Base-by-base conservation (phyloP, 2,797 vertebrate species). In the Clarias laeviceps region DNA sequence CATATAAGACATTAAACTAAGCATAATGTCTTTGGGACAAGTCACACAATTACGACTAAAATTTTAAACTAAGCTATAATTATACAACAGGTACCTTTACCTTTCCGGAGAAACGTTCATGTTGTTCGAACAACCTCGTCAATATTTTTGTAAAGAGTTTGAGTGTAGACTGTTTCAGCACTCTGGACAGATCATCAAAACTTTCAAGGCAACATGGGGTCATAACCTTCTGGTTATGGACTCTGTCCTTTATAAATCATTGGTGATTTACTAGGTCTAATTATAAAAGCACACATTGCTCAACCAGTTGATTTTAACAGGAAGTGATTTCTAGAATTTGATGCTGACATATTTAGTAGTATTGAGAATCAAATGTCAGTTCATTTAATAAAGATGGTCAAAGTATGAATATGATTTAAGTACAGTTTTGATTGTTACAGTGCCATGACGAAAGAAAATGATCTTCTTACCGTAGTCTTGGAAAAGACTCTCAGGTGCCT, bases 151-250 rank as follows among this genome's bases (percentile, higher is more conserved):
- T 77, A 69, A 79, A 59, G 61, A 40, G 77, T 74, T 78, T 66
- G 27, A 80, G 56, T 80, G 40, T 54, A 61, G 85, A 65, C 73
- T 74, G 65, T 89, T 91, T 92, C 91, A 92, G 90, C 90, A 92
- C 90, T 90, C 88, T 91, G 91, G 91, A 91, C 90, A 92, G 90
- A 89, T 90, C 84, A 83, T 88, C 62, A 85, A 66, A 68, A 69
- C 20, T 66, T 76, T 78, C 57, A 7, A 57, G 45, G 32, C 82
- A 59, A 84, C 66, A 68, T 80, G 74, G 68, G 57, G 86, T 85
- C 78, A 40, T 79, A 86, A 86, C 84, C 84, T 83, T 57, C 61
- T 34, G 56, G 5, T 54, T 24, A 77, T 86, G 78, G 66, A 89
- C 82, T 69, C 40, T 84, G 69, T 34, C 64, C 66, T 82, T 86